Percentiles rank a stretch among this genome's conserved stretches.
Conservation (phyloP, 2,888 invertebrate genomes). For the Trachelus stipa region DNA sequence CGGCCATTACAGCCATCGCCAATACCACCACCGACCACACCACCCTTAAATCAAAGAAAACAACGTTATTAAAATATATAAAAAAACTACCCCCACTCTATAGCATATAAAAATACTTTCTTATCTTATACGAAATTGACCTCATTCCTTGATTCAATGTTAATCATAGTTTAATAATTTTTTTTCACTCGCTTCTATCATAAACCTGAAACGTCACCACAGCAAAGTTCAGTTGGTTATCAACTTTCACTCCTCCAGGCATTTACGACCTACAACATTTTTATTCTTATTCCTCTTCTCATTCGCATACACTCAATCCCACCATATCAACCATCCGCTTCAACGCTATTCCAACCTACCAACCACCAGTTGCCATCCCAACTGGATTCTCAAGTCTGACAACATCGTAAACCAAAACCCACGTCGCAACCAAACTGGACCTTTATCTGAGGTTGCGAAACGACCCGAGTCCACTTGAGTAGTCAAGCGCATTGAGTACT, state of each 20-base stretch:
- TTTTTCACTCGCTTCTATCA: not conserved
- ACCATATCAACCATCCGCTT: not conserved
- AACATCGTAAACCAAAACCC: not conserved
- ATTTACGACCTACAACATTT: not conserved
- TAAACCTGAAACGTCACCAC: not conserved
- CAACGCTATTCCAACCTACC: not conserved
- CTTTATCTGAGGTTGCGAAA: not conserved
- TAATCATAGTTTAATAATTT: not conserved
- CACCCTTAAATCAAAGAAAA: conserved; percentile 45
- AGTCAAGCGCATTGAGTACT: not conserved
- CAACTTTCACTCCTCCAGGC: conserved; percentile 57
- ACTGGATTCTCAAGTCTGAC: not conserved
- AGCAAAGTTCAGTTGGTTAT: conserved; percentile 49
- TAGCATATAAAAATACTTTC: no score
- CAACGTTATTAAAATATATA: conserved; percentile 2
- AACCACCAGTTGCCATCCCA: not conserved
- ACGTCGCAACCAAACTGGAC: not conserved
- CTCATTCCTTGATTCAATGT: not conserved
- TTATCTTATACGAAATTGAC: not conserved
- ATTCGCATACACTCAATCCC: not conserved
- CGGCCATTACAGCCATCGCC: conserved; percentile 44
- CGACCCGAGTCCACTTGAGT: not conserved
- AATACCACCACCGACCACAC: conserved; percentile 57
- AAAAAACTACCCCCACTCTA: not conserved
- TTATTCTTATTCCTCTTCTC: not conserved